Base-by-base conservation (phyloP, 2,797 vertebrate species). In the Coregonus sp. region DNA sequence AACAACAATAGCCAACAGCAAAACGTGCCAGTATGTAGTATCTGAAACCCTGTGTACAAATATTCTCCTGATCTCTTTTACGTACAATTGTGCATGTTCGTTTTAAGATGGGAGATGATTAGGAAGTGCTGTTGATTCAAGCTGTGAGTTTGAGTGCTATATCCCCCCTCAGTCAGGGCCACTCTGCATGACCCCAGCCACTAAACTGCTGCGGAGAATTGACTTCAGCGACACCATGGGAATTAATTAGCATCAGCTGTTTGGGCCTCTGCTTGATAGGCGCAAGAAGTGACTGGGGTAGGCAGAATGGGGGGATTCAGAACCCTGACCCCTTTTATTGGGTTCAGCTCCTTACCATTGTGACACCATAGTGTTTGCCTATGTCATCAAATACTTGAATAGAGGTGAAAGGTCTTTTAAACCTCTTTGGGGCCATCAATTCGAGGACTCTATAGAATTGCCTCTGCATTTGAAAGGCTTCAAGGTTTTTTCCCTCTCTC, bases 391-490 rank as follows among this genome's bases (percentile, higher is more conserved):
- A 95, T 93, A 85, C 84, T 86, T 98, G 95, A 97, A 98, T 96
- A 96, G 95, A 95, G 91, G 94, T 94, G 94, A 96, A 95, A 95
- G 91, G 94, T 94, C 92, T 93, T 96, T 96, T 94, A 96, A 96
- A 95, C 93, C 96, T 96, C 96, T 97, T 97, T 97, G 95, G 95
- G 91, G 90, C 95, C 95, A 95, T 97, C 97, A 97, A 96, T 97
- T 96, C 92, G 91, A 91, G 88, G 88, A 93, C 94, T 94, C 94
- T 92, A 90, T 93, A 94, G 94, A 94, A 91, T 89, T 74, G 76
- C 92, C 87, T 98, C 97, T 97, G 94, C 97, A 98, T 98, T 94
- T 98, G 95, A 99, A 99, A 97, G 92, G 95, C 95, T 95, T 96
- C 95, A 93, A 93, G 88, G 75, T 94, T 91, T 94, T 95, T 90